Evolutionary conservation across 1,140 invertebrate species (phyloP), one percentile per base, ranked within the genome.

Genomic region (Octopus sinensis): DNA sequence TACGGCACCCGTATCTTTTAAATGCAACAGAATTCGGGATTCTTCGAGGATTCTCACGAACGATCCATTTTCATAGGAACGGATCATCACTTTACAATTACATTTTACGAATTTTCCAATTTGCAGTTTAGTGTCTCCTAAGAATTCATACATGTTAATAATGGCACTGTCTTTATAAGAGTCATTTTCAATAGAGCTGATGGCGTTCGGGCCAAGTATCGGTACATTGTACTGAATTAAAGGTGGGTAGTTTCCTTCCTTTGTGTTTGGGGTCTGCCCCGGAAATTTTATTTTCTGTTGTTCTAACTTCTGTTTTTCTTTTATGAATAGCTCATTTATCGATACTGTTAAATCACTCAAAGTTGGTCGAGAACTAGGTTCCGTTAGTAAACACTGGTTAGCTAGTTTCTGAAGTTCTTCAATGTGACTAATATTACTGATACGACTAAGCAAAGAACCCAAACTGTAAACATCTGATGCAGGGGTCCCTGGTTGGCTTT

Each of bases 401-500:
- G 76, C 76, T 13, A 77, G 76, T 51, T 9, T 6, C 76, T 53
- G 12, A 0, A 77, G 76, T 17, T 77, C 76, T 13, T 9, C 7
- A 10, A 77, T 51, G n/a, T 51, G 43, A 9, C 76, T 77, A 17
- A 53, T 53, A 53, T 77, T 77, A 53, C 43, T 53, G 76, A 77
- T 77, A 6, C 52, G 76, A 7, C 52, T 51, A 43, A 79, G 30
- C 13, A 79, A 23, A 4, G 43, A 62, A 43, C 54, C 54, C 54
- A 79, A 43, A 54, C 79, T 79, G 54, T 79, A 79, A 51, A 79
- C 54, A 43, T 79, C 79, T n/a, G 79, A 62, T 0, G 54, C 62
- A 17, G 62, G 54, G 1, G 54, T 79, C 23, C 23, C 12, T 13
- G 52, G 17, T 23, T 56, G 23, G 54, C 62, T 56, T 5, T 23